Base-by-base conservation (phyloP, 1,140 invertebrate genomes). In the Drosophila parvula region DNA sequence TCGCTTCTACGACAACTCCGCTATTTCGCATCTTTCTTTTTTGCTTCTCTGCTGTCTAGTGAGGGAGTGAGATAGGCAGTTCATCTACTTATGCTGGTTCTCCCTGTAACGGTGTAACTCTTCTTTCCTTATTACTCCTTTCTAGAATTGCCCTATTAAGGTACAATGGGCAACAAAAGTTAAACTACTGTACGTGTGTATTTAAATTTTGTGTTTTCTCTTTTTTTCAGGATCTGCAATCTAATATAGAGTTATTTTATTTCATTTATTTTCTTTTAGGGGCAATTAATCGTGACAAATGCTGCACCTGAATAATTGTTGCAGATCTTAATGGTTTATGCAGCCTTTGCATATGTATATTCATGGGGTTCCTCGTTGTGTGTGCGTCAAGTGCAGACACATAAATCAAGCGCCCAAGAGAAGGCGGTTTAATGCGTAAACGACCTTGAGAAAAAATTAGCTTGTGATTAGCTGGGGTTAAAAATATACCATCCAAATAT, bases 371-470 rank as follows among this genome's bases (percentile, higher is more conserved):
- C 6, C 18, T 12, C 0, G 6, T 30, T 38, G 50, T 63, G 34
- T 56, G 48, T 32, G 18, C 18, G 18, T 28, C 48, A 40, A 62
- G 10, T 32, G 63, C 63, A 65, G 63, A 65, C 63, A 65, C 63
- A 65, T 65, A 36, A 65, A 65, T 65, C 63, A 65, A 9, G 32
- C 6, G 63, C 43, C 63, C 41, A 61, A 45, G 34, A 62, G 41
- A 60, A 44, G 41, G 41, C 32, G 27, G 16, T 16, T 60, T 16
- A 16, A 18, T 62, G 60, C 60, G 48, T 62, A 41, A 27, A 36
- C 48, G 60, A 62, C 60, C 60, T 62, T 62, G 60, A 8, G 11
- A 11, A 5, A 53, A 55, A 53, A 62, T 16, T 41, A 55, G 47
- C 47, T 18, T 34, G 30, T 51, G 48, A 51, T 56, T 56, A 38